Conservation (phyloP, 2,888 invertebrate genomes). For the Eubasilissa splendida region DNA sequence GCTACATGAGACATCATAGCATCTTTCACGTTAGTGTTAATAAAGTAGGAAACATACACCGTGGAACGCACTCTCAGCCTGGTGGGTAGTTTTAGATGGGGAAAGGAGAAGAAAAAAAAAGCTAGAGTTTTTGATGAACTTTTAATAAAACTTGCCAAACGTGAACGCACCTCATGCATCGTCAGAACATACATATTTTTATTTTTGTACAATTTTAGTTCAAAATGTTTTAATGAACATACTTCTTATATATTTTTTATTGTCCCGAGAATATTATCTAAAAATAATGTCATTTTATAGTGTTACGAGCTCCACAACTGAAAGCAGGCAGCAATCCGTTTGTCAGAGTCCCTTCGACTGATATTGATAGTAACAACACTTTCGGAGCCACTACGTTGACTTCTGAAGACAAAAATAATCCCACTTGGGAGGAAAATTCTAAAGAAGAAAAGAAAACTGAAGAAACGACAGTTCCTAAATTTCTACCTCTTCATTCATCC, state of each 20-base stretch:
- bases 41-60: too few species aligned
- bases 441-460: constrained; percentile 47
- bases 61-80: too few species aligned
- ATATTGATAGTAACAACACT: constrained; percentile 20
- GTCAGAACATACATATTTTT: too few species aligned
- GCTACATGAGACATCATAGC: too few species aligned
- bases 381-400: constrained; percentile 2
- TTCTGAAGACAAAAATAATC: constrained; percentile 22
- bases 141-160: too few species aligned
- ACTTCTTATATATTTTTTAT: neutral
- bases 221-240: too few species aligned
- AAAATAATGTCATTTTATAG: constrained; percentile 37
- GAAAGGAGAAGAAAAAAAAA: too few species aligned
- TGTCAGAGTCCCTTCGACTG: constrained; percentile 12
- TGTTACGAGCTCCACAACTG: constrained; percentile 50
- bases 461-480: constrained; percentile 64
- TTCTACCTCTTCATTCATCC: constrained; percentile 68
- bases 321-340: constrained; percentile 44
- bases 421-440: constrained; percentile 12
- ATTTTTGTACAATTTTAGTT: too few species aligned
- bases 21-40: too few species aligned
- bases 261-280: neutral
- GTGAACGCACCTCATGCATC: too few species aligned
- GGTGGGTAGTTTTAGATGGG: too few species aligned
- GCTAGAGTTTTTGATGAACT: too few species aligned